Evolutionary conservation across 2,113 vertebrate species (phyloP).

Genomic region (Bagarius yarrelli): DNA sequence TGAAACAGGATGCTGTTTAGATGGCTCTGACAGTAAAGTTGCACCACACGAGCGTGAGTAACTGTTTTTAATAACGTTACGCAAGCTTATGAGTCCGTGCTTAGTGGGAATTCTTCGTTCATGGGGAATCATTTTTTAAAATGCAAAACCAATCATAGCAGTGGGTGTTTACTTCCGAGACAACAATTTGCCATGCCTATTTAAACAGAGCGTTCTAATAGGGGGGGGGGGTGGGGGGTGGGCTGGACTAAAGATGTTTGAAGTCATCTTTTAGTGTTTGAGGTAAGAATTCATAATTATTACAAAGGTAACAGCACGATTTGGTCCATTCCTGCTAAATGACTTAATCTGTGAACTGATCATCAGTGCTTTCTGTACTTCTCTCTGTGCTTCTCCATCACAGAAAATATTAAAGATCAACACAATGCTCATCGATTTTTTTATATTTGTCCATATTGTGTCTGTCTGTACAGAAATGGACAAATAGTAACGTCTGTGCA

Average conservation of each 20-base stretch:
- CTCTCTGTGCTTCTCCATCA: background rate
- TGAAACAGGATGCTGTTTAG: too few relatives aligned
- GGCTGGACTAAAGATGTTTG: background rate
- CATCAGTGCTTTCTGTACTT: background rate
- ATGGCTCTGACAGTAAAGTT: too few relatives aligned
- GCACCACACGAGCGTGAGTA: too few relatives aligned
- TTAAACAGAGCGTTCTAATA: too few relatives aligned
- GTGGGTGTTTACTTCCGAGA: too few relatives aligned
- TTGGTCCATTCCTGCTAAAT: background rate
- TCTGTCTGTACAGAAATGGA: background rate
- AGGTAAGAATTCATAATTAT: background rate
- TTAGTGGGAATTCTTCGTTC: too few relatives aligned
- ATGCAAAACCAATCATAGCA: too few relatives aligned
- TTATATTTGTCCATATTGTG: background rate
- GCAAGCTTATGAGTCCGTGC: too few relatives aligned
- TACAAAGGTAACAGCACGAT: background rate
- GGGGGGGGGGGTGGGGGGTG: too few relatives aligned
- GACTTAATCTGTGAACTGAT: background rate
- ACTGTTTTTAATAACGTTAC: too few relatives aligned
- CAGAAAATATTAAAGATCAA: background rate
- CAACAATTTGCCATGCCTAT: too few relatives aligned
- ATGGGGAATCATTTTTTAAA: too few relatives aligned
- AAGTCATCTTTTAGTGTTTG: background rate
- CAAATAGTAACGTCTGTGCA: background rate
- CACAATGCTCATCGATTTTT: background rate